A percentile compares a stretch with the other conserved stretches of the same genome.
These are phyloP conservation scores for Mesaphorura yosii DNA, from an alignment of 1,140 invertebrate species.

Conservation along the genomic window DNA sequence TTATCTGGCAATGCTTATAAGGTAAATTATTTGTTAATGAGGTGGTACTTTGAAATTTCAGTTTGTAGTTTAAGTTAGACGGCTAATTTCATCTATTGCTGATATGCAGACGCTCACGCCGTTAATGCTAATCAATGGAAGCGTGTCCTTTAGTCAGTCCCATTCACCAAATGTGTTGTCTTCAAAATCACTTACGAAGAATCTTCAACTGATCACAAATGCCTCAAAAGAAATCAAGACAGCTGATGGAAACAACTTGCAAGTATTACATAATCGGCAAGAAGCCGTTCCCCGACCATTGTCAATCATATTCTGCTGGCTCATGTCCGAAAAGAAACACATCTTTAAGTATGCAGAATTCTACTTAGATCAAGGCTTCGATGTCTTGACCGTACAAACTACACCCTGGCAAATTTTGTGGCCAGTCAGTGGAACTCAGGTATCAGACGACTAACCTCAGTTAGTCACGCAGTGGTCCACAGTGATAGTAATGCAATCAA, in stretches of 20 bases:
- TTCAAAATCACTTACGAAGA: constrained; percentile 24
- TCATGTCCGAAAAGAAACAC: constrained; percentile 38
- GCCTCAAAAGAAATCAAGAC: constrained; percentile 18
- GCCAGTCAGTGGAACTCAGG: constrained; percentile 33
- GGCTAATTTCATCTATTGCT: too few species aligned
- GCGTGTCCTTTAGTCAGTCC: constrained; percentile 11
- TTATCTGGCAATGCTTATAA: too few species aligned
- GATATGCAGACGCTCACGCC: constrained; percentile 28
- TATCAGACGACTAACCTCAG: not conserved
- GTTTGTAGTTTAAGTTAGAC: too few species aligned
- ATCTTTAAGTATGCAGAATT: constrained; percentile 39
- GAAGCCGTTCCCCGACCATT: constrained; percentile 32
- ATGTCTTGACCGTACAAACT: constrained; percentile 38
- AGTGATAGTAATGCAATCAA: not conserved
- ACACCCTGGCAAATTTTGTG: constrained; percentile 34
- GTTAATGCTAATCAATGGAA: constrained; percentile 24
- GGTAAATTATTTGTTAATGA: too few species aligned
- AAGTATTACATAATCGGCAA: constrained; percentile 6
- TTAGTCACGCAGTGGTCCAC: not conserved
- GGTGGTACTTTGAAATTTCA: too few species aligned
- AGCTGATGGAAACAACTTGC: constrained; percentile 4
- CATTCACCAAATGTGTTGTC: constrained; percentile 19
- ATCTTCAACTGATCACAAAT: constrained; percentile 23
- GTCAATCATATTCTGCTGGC: constrained; percentile 39
- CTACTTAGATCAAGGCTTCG: constrained; percentile 39